Percentiles rank a stretch among this genome's conserved stretches.
These are phyloP conservation scores for Anableps anableps DNA, from an alignment of 2,797 vertebrate genomes.

Conservation along the genomic window DNA sequence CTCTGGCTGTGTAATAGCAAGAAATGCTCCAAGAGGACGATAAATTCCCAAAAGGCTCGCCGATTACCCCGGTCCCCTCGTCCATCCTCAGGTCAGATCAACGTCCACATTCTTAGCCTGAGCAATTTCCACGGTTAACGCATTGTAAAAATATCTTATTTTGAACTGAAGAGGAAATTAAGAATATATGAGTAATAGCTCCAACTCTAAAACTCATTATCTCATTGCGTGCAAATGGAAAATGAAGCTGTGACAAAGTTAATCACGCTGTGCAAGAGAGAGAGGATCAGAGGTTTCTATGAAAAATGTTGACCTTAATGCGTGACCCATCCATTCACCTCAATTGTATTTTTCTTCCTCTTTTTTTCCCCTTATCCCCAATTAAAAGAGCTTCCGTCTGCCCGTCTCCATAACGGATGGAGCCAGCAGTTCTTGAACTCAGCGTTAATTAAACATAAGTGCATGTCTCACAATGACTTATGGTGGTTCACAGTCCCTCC, in stretches of 20 bases:
- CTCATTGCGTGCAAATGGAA: constrained; percentile 52
- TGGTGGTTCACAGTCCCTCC: constrained; percentile 35
- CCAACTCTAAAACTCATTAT: constrained; percentile 72
- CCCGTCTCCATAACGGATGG: constrained; percentile 61
- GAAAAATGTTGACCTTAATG: constrained; percentile 71
- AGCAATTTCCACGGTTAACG: constrained; percentile 32
- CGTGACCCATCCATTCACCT: constrained; percentile 67
- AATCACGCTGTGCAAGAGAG: constrained; percentile 51
- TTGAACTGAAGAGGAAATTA: constrained; percentile 41
- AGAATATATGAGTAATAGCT: constrained; percentile 61
- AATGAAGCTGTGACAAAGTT: constrained; percentile 71
- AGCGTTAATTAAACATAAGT: constrained; percentile 78
- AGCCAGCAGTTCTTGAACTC: constrained; percentile 70
- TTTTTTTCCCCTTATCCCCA: constrained; percentile 57
- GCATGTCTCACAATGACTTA: constrained; percentile 61
- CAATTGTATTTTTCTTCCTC: constrained; percentile 45
- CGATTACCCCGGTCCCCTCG: constrained; percentile 37
- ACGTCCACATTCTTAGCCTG: constrained; percentile 4
- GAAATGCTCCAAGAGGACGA: constrained; percentile 1
- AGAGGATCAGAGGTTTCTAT: constrained; percentile 55
- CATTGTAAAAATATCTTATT: constrained; percentile 30
- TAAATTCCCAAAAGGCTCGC: constrained; percentile 8
- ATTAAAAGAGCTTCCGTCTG: constrained; percentile 72
- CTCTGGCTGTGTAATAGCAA: neutral
- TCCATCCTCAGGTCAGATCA: constrained; percentile 42